These are phyloP conservation scores for Dermatemys mawii DNA, from an alignment of 2,113 vertebrate species.

Conservation along the genomic window DNA sequence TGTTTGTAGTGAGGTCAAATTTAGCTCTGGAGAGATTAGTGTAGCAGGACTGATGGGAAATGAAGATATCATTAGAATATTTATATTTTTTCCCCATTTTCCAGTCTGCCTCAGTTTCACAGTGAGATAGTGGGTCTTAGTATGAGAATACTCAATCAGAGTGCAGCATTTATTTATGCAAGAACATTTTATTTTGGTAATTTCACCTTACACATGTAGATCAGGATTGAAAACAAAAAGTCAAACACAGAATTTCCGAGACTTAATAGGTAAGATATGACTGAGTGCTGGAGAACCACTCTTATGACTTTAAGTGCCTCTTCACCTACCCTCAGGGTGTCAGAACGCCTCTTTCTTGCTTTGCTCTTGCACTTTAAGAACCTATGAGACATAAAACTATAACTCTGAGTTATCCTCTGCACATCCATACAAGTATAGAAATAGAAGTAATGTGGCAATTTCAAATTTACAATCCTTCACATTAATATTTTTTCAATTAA, in stretches of 20 bases:
- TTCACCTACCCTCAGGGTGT: neutral
- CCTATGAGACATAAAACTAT: fast-evolving
- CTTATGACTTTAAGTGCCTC: constrained; percentile 31
- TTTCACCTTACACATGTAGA: neutral
- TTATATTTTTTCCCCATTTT: constrained; percentile 1
- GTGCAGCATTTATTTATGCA: neutral
- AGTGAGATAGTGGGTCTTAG: neutral
- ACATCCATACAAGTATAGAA: neutral
- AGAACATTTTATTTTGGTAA: neutral
- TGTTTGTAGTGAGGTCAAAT: constrained; percentile 40
- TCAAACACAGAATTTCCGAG: neutral
- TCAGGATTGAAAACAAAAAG: constrained; percentile 31
- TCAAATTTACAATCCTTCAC: constrained; percentile 39
- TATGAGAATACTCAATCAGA: neutral
- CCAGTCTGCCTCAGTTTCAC: neutral
- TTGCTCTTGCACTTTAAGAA: neutral
- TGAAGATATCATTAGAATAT: neutral
- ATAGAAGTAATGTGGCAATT: neutral
- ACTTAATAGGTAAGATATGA: neutral
- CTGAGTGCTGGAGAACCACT: neutral
- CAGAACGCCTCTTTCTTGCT: neutral
- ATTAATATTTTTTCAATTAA: neutral
- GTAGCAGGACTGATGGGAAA: constrained; percentile 23
- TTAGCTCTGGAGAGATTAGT: neutral
- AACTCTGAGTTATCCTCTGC: neutral